phyloP scores from a whole-genome alignment of 2,888 invertebrate genomes.

The Acleris sparsana region DNA sequence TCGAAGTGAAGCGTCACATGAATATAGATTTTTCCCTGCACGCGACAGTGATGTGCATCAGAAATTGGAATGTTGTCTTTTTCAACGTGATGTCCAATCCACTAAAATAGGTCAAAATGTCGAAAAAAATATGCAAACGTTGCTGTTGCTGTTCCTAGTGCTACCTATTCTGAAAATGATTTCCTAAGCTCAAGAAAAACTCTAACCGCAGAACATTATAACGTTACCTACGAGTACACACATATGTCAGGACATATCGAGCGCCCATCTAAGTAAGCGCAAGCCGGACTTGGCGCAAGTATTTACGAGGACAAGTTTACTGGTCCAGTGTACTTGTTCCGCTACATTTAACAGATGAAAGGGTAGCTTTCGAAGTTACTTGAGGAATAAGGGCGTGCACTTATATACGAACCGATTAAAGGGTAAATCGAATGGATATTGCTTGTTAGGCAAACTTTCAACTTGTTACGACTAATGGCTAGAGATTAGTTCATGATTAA shows the following conservation, averaged over 20 bases:
- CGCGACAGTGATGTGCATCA: too few relatives aligned
- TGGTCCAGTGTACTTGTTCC: constrained; percentile 48
- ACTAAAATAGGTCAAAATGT: too few relatives aligned
- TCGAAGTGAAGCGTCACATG: neutral
- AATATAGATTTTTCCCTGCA: too few relatives aligned
- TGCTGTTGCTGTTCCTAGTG: too few relatives aligned
- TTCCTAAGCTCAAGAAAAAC: too few relatives aligned
- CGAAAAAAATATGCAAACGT: too few relatives aligned
- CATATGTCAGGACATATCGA: constrained; percentile 6
- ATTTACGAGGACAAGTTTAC: constrained; percentile 36
- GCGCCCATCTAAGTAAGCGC: constrained; percentile 7
- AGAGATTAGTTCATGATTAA: too few relatives aligned
- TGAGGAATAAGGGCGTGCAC: constrained; percentile 40
- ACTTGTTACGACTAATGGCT: too few relatives aligned
- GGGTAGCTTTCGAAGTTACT: constrained; percentile 40
- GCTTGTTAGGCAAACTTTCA: neutral
- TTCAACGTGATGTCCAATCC: too few relatives aligned
- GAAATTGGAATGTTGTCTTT: too few relatives aligned
- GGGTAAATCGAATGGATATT: constrained; percentile 14
- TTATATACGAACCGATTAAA: constrained; percentile 17
- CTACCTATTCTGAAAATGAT: too few relatives aligned
- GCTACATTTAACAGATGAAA: constrained; percentile 51
- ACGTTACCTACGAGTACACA: neutral
- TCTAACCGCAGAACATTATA: neutral
- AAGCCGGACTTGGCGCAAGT: constrained; percentile 23